A percentile compares a stretch with the other conserved stretches of the same genome.
Conservation (phyloP, 2,888 invertebrate species). For the Leptopilina syphax region DNA sequence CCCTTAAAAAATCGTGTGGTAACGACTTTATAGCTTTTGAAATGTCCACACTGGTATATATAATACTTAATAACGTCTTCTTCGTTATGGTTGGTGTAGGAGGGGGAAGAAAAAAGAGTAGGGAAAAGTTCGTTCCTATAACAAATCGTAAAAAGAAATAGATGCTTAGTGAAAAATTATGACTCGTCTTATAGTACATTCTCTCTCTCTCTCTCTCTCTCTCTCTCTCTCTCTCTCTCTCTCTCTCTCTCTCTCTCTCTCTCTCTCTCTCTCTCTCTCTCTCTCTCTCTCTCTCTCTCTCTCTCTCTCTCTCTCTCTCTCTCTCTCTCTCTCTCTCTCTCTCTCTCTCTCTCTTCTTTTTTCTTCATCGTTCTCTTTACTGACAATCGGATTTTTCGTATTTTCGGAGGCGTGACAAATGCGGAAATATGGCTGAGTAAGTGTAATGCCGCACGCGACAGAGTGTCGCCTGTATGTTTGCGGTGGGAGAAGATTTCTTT, state of each 20-base stretch:
- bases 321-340: no score
- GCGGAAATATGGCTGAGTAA: slow-evolving; percentile 31
- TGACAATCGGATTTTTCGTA: slow-evolving; percentile 35
- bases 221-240: no score
- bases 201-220: no score
- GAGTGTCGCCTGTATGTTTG: background rate
- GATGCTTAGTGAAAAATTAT: slow-evolving; percentile 25
- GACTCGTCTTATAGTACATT: background rate
- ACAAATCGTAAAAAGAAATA: background rate
- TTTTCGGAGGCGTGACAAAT: slow-evolving; percentile 40
- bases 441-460: slow-evolving; percentile 31
- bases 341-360: no score
- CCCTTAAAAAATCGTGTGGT: slow-evolving; percentile 21
- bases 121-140: no score
- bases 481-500: background rate
- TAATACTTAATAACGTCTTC: slow-evolving; percentile 31
- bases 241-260: no score
- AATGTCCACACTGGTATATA: slow-evolving; percentile 21
- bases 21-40: slow-evolving; percentile 30
- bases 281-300: no score
- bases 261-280: no score
- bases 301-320: no score
- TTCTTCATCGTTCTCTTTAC: background rate
- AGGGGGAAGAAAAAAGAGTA: no score
- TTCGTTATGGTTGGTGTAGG: background rate